phyloP scores from a whole-genome alignment of 2,888 invertebrate species.

The Ptilodon capucinus region DNA sequence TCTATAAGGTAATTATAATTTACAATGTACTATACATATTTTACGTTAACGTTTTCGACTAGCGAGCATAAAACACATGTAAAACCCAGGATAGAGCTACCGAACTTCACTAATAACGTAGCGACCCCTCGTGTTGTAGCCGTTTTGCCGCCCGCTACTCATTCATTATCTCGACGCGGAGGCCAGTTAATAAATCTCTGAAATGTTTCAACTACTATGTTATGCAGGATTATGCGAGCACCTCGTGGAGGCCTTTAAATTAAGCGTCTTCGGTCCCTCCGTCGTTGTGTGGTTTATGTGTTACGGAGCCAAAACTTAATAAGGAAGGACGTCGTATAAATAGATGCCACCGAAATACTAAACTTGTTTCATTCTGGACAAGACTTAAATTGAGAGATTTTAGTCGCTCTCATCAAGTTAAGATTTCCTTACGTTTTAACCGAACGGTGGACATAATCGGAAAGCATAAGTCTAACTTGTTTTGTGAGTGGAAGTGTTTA shows the following conservation, averaged over 20 bases:
- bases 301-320: slow-evolving; percentile 57
- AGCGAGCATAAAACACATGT: too few species aligned
- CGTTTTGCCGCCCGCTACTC: slow-evolving; percentile 20
- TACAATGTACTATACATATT: too few species aligned
- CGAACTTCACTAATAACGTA: slow-evolving; percentile 22
- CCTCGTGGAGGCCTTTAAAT: slow-evolving; percentile 45
- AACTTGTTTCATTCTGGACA: not conserved
- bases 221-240: slow-evolving; percentile 52
- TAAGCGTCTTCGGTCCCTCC: slow-evolving; percentile 44
- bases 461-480: too few species aligned
- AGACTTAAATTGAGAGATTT: too few species aligned
- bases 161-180: slow-evolving; percentile 44
- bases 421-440: too few species aligned
- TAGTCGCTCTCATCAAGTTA: too few species aligned
- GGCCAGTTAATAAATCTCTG: slow-evolving; percentile 49
- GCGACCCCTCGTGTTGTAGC: slow-evolving; percentile 19
- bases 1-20: too few species aligned
- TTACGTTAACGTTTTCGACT: too few species aligned
- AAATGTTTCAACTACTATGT: slow-evolving; percentile 51
- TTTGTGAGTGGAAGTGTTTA: too few species aligned
- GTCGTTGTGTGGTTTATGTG: slow-evolving; percentile 47
- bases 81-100: too few species aligned
- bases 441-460: too few species aligned
- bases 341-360: slow-evolving; percentile 30
- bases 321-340: slow-evolving; percentile 36